Percentiles rank a stretch among this genome's conserved stretches.
These are phyloP conservation scores for Eupelmus urozonus DNA, from an alignment of 2,888 invertebrate species.

Conservation along the genomic window DNA sequence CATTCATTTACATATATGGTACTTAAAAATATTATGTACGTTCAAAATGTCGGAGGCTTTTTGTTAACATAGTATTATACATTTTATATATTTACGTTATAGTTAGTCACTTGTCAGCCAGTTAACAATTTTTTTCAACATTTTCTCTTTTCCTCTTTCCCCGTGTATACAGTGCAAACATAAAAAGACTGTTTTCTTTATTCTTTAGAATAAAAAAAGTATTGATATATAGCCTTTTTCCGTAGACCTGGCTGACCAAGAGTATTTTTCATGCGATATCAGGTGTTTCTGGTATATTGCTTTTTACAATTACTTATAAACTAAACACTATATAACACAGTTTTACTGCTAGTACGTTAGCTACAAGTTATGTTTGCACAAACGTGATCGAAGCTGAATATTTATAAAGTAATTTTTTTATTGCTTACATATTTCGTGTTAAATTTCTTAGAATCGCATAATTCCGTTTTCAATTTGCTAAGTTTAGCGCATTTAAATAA, in stretches of 20 bases:
- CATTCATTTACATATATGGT: constrained; percentile 15
- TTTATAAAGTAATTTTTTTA: not conserved
- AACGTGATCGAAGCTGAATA: not conserved
- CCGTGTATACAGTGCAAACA: not conserved
- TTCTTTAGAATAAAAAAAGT: constrained; percentile 35
- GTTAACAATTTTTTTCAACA: constrained; percentile 50
- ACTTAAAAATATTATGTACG: constrained; percentile 47
- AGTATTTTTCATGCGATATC: constrained; percentile 73
- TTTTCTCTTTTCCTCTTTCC: constrained; percentile 16
- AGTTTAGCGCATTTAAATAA: too few species aligned
- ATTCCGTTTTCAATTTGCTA: too few species aligned
- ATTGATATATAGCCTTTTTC: constrained; percentile 39
- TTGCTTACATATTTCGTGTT: not conserved
- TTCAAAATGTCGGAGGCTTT: constrained; percentile 4
- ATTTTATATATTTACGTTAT: not conserved
- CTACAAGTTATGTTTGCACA: too few species aligned
- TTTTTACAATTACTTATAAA: constrained; percentile 47
- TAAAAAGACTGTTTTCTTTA: constrained; percentile 3
- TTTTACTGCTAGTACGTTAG: too few species aligned
- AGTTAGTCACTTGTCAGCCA: constrained; percentile 17
- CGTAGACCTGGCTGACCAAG: constrained; percentile 64
- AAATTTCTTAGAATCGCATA: not conserved
- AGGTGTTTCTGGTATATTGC: constrained; percentile 73
- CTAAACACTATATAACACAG: constrained; percentile 18
- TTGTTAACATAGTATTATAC: constrained; percentile 33